A percentile compares a stretch with the other conserved stretches of the same genome.
phyloP scores from a whole-genome alignment of 2,113 vertebrate species.

The Heptranchias perlo region DNA sequence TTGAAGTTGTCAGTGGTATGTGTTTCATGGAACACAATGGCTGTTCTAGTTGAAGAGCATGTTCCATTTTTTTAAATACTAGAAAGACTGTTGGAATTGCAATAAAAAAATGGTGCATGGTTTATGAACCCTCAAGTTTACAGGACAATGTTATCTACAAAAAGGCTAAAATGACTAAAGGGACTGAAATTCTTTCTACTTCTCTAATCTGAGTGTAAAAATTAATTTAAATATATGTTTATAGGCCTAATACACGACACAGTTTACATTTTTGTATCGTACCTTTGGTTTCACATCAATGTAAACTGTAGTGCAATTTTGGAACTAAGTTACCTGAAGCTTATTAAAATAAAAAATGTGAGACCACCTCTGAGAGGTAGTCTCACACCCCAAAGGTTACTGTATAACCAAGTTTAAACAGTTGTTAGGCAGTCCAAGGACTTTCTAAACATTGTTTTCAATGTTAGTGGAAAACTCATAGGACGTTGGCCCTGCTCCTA shows the following conservation, averaged over 20 bases:
- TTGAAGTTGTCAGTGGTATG: not conserved
- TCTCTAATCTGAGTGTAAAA: not conserved
- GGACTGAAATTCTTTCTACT: too few species aligned
- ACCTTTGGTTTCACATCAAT: not conserved
- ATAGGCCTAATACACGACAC: not conserved
- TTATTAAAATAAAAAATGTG: not conserved
- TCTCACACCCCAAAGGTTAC: too few species aligned
- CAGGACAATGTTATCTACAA: not conserved
- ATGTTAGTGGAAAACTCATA: not conserved
- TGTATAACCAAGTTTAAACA: not conserved
- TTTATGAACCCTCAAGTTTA: not conserved
- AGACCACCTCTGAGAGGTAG: not conserved
- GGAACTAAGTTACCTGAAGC: not conserved
- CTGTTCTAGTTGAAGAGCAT: not conserved
- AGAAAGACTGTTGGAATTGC: not conserved
- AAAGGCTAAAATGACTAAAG: not conserved
- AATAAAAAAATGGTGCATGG: not conserved
- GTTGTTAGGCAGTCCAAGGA: not conserved
- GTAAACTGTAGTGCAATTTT: not conserved
- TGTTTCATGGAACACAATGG: not conserved
- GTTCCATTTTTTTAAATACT: not conserved
- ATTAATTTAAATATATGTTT: not conserved
- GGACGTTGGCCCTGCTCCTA: not conserved
- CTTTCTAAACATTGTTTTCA: not conserved
- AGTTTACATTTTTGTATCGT: not conserved